Conservation (phyloP, 2,113 vertebrate species). For the Ranitomeya variabilis region DNA sequence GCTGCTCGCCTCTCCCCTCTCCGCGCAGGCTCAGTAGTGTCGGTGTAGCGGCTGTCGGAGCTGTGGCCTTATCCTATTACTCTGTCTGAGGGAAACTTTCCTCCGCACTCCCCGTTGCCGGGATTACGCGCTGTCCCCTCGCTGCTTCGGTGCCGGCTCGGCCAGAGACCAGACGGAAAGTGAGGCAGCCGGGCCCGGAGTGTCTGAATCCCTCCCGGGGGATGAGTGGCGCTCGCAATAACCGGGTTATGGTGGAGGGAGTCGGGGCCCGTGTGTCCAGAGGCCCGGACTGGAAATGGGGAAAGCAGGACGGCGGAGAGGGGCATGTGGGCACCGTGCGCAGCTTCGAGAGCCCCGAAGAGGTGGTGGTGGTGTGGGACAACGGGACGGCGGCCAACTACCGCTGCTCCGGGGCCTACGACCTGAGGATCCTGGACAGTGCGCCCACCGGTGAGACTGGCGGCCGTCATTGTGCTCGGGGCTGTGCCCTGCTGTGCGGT, state of each 20-base stretch:
- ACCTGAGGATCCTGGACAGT: slow-evolving; percentile 94
- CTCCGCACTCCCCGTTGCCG: too few species aligned
- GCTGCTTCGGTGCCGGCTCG: neutral
- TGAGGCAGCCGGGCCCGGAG: slow-evolving; percentile 8
- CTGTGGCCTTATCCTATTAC: neutral
- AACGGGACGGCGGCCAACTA: slow-evolving; percentile 98
- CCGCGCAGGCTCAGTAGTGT: slow-evolving; percentile 17
- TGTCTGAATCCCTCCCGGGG: slow-evolving; percentile 58
- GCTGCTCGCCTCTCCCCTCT: neutral
- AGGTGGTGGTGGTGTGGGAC: slow-evolving; percentile 98
- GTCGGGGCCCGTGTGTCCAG: slow-evolving; percentile 93
- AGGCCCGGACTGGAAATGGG: slow-evolving; percentile 99
- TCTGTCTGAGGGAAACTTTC: neutral
- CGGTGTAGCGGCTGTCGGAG: neutral
- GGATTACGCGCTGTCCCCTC: neutral
- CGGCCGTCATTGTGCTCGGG: too few species aligned
- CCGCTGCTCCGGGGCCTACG: slow-evolving; percentile 97
- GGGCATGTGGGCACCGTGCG: slow-evolving; percentile 96
- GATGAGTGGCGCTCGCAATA: slow-evolving; percentile 96
- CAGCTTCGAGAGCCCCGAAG: slow-evolving; percentile 98
- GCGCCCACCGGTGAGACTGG: slow-evolving; percentile 88
- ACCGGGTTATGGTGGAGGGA: slow-evolving; percentile 97
- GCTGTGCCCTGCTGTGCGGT: too few species aligned
- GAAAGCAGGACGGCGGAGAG: slow-evolving; percentile 97
- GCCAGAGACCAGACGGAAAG: neutral